Evolutionary conservation across 2,888 invertebrate genomes (phyloP).

Genomic region (Megalurothrips usitatus): DNA sequence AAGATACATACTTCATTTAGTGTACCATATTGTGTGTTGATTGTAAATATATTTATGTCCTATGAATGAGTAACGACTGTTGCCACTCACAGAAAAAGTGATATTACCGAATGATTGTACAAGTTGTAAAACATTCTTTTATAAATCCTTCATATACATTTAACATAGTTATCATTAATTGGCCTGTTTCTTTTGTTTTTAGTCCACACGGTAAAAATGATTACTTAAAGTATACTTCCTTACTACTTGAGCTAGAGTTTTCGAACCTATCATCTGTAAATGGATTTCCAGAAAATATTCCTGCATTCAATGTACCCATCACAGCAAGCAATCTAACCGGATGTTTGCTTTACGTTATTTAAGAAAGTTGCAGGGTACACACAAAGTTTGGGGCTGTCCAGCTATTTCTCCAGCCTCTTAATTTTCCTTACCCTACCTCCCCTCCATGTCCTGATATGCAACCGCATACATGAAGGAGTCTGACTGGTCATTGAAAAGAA

Average conservation of each 20-base stretch:
- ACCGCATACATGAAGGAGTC: background rate
- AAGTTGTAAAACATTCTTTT: background rate
- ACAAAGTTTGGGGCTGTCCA: background rate
- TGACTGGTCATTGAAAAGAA: background rate
- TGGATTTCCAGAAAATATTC: too few relatives aligned
- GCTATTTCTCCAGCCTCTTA: background rate
- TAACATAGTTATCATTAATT: background rate
- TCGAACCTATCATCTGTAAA: background rate
- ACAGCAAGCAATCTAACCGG: background rate
- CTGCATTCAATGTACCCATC: too few relatives aligned
- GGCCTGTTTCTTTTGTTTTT: background rate
- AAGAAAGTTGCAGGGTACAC: background rate
- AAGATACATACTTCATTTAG: background rate
- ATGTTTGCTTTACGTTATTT: background rate
- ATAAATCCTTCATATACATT: background rate
- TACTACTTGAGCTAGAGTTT: background rate
- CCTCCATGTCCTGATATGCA: too few relatives aligned
- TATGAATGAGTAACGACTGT: background rate
- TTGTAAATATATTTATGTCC: background rate
- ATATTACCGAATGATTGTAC: background rate
- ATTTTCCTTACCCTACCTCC: background rate
- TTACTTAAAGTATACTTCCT: background rate
- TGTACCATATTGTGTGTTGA: background rate
- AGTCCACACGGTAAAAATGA: background rate
- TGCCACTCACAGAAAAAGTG: background rate